Evolutionary conservation across 2,797 vertebrate species (phyloP), one percentile per base, ranked within the genome.

Genomic region (Poecilia gillii): DNA sequence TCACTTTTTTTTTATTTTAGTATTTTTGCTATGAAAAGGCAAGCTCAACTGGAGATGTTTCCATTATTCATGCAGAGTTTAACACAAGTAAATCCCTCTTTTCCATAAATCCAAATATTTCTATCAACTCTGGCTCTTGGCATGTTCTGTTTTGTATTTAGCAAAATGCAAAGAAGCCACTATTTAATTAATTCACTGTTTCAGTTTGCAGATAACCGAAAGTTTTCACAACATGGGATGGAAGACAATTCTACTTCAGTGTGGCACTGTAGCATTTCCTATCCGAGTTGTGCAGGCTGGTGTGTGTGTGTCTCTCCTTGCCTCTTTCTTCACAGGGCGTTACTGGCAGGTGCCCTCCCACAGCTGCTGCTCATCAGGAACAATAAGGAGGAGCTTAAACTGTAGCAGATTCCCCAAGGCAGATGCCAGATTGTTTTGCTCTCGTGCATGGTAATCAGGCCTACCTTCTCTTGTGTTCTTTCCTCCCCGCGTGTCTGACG

Each of bases 1-100:
- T 76, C 36, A n/a, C 43, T 74, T 41, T 82, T 85, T 55, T 73
- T 55, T 73, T 53, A 57, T 73, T 78, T 88, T 83, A 84, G 85
- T 71, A 25, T 85, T 86, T 53, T 74, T 77, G 53, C 39, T 39
- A 59, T 41, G 31, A 76, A 76, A 51, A 66, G 28, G 25, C 43
- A 81, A 33, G 14, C 78, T 74, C 73, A 84, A 75, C 36, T 47
- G n/a, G 11, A 28, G 14, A 57, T 23, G 46, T 53, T 71, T 57
- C 28, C 16, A 81, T 43, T 53, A 49, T 75, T 13, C 64, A 57
- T 79, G 46, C 75, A 70, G 75, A 73, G 62, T 70, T 77, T 5
- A 49, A 73, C 33, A 68, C 74, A 31, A 80, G 7, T 70, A 79
- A 72, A 81, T 76, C 31, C 59, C 28, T 25, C 8, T 74, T 87